phyloP scores from a whole-genome alignment of 1,140 invertebrate species.

The Listronotus oregonensis region DNA sequence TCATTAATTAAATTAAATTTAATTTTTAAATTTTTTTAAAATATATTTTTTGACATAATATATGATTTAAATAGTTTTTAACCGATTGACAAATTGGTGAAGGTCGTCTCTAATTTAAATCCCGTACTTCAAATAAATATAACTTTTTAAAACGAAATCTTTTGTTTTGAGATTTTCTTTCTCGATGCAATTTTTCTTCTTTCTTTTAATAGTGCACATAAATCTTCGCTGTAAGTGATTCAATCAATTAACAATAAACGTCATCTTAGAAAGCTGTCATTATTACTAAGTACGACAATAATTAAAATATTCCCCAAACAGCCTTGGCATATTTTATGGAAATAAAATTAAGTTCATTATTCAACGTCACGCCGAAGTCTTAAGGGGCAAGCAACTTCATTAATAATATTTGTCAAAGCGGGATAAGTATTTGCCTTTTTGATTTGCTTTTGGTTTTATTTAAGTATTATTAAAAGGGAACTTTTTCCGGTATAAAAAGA shows the following conservation, averaged over 20 bases:
- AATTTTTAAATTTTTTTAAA: no score
- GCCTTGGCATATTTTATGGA: constrained; percentile 13
- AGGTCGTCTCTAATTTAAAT: no score
- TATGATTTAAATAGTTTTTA: no score
- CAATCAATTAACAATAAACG: constrained; percentile 6
- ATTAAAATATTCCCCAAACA: constrained; percentile 34
- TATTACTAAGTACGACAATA: constrained; percentile 24
- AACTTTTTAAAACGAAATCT: no score
- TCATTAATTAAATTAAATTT: no score
- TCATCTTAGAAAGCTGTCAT: constrained; percentile 12
- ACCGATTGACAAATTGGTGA: no score
- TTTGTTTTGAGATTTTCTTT: no score
- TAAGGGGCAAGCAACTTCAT: constrained; percentile 25
- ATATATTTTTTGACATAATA: no score
- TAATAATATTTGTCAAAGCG: constrained; percentile 33
- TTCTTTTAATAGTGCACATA: background rate
- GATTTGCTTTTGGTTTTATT: constrained; percentile 10
- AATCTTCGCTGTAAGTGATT: background rate
- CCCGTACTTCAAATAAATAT: no score
- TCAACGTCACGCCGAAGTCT: constrained; percentile 28
- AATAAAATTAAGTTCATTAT: constrained; percentile 35
- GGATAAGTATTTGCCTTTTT: constrained; percentile 23
- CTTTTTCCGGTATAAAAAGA: no score
- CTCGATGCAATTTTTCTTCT: no score
- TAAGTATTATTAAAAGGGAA: no score